Percentiles rank a stretch among this genome's conserved stretches.
These are phyloP conservation scores for Ophion obscuratus DNA, from an alignment of 2,888 invertebrate species.

Conservation along the genomic window DNA sequence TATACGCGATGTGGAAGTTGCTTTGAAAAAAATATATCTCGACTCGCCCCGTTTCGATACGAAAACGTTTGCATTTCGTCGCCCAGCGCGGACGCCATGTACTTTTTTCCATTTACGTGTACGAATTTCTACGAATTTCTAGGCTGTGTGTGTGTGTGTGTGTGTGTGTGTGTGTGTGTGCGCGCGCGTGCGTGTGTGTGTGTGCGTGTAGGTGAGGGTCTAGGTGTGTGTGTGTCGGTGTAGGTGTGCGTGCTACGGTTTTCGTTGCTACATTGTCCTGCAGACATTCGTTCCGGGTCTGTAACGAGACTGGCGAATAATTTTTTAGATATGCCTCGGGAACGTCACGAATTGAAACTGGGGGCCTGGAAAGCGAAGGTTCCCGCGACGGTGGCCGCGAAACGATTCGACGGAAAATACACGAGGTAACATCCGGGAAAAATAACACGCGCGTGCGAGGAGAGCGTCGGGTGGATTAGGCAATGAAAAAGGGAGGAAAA, in stretches of 20 bases:
- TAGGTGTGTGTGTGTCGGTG: background rate
- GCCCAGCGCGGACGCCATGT: constrained; percentile 38
- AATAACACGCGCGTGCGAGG: constrained; percentile 26
- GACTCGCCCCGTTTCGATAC: constrained; percentile 76
- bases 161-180: background rate
- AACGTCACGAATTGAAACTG: constrained; percentile 60
- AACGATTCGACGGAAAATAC: constrained; percentile 6
- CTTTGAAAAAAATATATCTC: constrained; percentile 80
- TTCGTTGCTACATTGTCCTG: constrained; percentile 55
- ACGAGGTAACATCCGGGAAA: constrained; percentile 28
- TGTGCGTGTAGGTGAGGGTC: background rate
- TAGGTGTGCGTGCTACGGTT: background rate
- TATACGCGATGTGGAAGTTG: constrained; percentile 75
- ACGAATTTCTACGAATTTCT: constrained; percentile 15
- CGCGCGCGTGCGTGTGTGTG: background rate
- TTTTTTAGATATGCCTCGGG: constrained; percentile 49
- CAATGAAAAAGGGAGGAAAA: constrained; percentile 10
- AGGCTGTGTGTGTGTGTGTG: too few relatives aligned
- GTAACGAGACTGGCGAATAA: constrained; percentile 65
- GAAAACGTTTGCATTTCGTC: constrained; percentile 79
- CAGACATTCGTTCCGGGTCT: constrained; percentile 61
- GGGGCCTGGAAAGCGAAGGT: background rate
- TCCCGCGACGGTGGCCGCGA: constrained; percentile 13
- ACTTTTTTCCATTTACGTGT: constrained; percentile 24
- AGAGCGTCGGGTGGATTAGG: constrained; percentile 9